These are phyloP conservation scores for Pogoniulus pusillus DNA, from an alignment of 2,797 vertebrate genomes.

Conservation along the genomic window DNA sequence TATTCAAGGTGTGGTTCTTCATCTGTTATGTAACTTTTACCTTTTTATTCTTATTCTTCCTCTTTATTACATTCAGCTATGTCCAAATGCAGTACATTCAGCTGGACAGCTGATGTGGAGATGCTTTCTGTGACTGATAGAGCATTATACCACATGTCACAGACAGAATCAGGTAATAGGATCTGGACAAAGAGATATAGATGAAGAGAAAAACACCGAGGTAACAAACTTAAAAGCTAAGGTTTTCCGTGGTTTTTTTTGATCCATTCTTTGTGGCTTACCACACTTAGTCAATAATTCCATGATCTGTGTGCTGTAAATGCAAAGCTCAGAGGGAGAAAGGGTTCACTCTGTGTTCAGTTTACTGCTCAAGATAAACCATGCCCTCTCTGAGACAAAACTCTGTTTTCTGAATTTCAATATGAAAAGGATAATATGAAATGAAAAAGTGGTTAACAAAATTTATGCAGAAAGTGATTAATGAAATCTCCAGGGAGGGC, in stretches of 20 bases:
- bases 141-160: neutral
- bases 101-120: neutral
- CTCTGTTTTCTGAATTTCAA: neutral
- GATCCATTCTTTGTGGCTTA: neutral
- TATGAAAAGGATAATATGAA: neutral
- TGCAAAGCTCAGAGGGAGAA: neutral
- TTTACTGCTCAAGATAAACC: neutral
- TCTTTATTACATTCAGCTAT: neutral
- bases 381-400: neutral
- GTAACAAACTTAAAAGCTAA: neutral
- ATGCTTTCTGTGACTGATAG: neutral
- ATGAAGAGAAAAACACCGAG: neutral
- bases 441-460: neutral
- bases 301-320: neutral
- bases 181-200: neutral
- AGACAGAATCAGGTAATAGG: neutral
- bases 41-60: neutral
- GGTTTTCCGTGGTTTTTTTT: neutral
- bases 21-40: neutral
- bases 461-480: neutral
- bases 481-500: neutral
- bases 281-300: neutral
- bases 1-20: neutral
- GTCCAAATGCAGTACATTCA: neutral
- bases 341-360: neutral